These are phyloP conservation scores for Archips crataeganus DNA, from an alignment of 2,888 invertebrate genomes.

Conservation along the genomic window DNA sequence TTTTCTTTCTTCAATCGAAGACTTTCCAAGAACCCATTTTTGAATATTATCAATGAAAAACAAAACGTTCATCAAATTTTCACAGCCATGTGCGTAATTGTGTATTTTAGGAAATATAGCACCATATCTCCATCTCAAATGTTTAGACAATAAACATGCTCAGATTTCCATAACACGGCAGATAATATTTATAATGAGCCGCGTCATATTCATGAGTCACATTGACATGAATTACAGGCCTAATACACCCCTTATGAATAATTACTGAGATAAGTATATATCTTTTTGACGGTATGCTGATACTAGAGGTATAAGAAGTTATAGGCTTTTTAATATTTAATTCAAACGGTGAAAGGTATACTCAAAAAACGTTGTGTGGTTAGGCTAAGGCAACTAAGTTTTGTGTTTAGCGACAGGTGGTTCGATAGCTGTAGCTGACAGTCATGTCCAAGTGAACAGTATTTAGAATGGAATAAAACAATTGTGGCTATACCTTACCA, in stretches of 20 bases:
- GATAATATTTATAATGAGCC: slow-evolving; percentile 30
- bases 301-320: background rate
- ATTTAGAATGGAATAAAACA: too few species aligned
- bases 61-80: background rate
- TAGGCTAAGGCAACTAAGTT: too few species aligned
- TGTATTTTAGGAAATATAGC: slow-evolving; percentile 9
- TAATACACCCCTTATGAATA: slow-evolving; percentile 24
- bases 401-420: too few species aligned
- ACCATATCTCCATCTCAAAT: slow-evolving; percentile 17
- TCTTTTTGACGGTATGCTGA: background rate
- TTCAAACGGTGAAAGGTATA: background rate
- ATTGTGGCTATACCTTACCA: too few species aligned
- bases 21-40: background rate
- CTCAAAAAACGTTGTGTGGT: too few species aligned
- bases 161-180: slow-evolving; percentile 19
- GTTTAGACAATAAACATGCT: slow-evolving; percentile 31
- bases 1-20: too few species aligned
- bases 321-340: background rate
- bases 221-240: slow-evolving; percentile 2
- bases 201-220: slow-evolving; percentile 27
- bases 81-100: background rate
- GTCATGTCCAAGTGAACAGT: too few species aligned
- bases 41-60: background rate
- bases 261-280: slow-evolving; percentile 4
- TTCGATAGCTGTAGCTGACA: too few species aligned